Base-by-base conservation (phyloP, 2,797 vertebrate species). In the Sebastes kiyomatsui region DNA sequence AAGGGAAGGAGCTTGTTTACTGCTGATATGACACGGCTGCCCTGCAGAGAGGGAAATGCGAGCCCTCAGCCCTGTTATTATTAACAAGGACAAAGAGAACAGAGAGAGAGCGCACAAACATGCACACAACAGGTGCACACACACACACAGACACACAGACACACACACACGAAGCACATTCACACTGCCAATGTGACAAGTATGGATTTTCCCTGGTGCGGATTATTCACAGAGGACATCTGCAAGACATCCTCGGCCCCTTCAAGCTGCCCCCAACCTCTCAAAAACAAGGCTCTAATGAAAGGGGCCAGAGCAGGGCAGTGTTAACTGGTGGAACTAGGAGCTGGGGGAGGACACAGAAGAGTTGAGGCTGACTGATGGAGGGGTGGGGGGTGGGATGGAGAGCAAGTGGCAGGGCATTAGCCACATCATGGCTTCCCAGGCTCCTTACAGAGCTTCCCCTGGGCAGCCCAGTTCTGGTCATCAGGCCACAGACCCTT, bases 31-130 rank as follows among this genome's bases (percentile, higher is more conserved):
- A 96, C 96, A 96, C 91, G 93, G 94, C 94, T 94, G 95, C 94
- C 95, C 95, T 95, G 95, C 95, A 93, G 95, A 95, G 94, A 93
- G 93, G 94, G 95, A 96, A 96, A 96, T 95, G 94, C 88, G 90
- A 94, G 92, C 95, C 94, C 92, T 95, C 94, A 94, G 95, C 95
- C 95, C 96, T 95, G 95, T 96, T 96, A 96, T 96, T 96, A 96
- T 96, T 96, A 96, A 96, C 95, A 96, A 96, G 96, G 95, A 96
- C 96, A 96, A 96, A 95, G 93, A 96, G 95, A 96, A 96, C 95
- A 94, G 91, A 93, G 89, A 82, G 77, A 81, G 77, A 84, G 84
- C 85, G 85, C 91, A 93, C 92, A 92, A 92, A 93, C 90, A 94
- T 79, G 75, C 49, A 87, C 87, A 90, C 87, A 82, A 86, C 56